A percentile compares a stretch with the other conserved stretches of the same genome.
phyloP scores from a whole-genome alignment of 2,888 invertebrate genomes.

The Spodoptera littoralis region DNA sequence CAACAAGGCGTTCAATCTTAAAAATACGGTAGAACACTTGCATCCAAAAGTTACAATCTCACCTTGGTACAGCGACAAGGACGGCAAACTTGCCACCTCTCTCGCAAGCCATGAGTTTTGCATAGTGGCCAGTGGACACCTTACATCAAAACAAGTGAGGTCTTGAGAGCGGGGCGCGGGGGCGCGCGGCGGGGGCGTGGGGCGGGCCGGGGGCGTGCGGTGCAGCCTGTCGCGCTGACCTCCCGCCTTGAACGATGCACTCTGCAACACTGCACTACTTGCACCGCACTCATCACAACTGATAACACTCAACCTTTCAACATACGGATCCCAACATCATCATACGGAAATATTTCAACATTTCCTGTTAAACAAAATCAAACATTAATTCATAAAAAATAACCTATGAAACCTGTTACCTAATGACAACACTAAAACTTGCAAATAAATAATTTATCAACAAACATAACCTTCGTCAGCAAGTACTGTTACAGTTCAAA shows the following conservation, averaged over 20 bases:
- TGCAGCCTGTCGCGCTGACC: constrained; percentile 79
- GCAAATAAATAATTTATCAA: constrained; percentile 12
- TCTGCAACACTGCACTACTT: constrained; percentile 49
- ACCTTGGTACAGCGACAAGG: constrained; percentile 64
- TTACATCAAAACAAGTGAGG: constrained; percentile 87
- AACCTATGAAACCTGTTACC: too few relatives aligned
- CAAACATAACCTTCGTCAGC: constrained; percentile 18
- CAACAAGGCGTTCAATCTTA: constrained; percentile 19
- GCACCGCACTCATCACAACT: constrained; percentile 37
- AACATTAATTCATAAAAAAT: too few relatives aligned
- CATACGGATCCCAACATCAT: too few relatives aligned
- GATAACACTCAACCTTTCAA: neutral
- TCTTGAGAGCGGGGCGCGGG: constrained; percentile 63
- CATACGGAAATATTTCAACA: too few relatives aligned
- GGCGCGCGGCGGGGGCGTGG: constrained; percentile 67
- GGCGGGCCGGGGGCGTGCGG: constrained; percentile 83
- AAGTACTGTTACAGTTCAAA: constrained; percentile 27
- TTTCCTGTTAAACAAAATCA: too few relatives aligned
- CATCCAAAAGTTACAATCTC: constrained; percentile 64
- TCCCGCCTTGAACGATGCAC: constrained; percentile 71
- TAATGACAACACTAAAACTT: neutral
- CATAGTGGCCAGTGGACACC: constrained; percentile 83
- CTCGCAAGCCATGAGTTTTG: constrained; percentile 74
- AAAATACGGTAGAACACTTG: constrained; percentile 57
- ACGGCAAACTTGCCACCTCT: constrained; percentile 69